A percentile compares a stretch with the other conserved stretches of the same genome.
Conservation (phyloP, 92 coral and sea anemone species). For the Umimayanthus chanpuru region DNA sequence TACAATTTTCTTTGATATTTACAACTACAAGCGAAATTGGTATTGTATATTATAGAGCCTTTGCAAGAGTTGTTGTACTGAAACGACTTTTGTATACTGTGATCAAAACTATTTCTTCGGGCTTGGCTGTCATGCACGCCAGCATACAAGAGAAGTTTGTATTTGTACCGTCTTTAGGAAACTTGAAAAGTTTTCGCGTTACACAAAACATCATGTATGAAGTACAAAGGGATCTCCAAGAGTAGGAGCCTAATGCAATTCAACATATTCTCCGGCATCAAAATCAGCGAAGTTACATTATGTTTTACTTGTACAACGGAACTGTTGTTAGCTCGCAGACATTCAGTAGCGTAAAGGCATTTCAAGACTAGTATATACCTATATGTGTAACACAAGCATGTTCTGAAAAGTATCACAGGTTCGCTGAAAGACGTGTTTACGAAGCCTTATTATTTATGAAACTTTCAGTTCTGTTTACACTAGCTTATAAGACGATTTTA, state of each 20-base stretch:
- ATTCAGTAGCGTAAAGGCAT: too few species aligned
- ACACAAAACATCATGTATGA: background rate
- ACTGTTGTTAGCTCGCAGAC: too few species aligned
- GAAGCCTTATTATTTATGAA: background rate
- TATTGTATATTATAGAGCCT: background rate
- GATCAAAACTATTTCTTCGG: background rate
- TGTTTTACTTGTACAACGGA: too few species aligned
- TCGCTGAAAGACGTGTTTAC: background rate
- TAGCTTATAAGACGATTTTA: constrained; percentile 3
- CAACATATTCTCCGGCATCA: too few species aligned
- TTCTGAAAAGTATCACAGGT: background rate
- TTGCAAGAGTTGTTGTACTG: too few species aligned
- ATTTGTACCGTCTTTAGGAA: background rate
- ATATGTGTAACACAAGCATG: too few species aligned
- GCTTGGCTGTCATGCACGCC: too few species aligned
- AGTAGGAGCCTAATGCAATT: too few species aligned
- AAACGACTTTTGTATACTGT: background rate
- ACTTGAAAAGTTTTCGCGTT: background rate
- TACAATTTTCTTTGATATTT: background rate
- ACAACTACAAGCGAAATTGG: background rate
- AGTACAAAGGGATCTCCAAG: background rate
- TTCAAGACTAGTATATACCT: too few species aligned
- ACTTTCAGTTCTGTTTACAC: constrained; percentile 12
- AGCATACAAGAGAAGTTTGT: too few species aligned
- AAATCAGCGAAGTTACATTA: too few species aligned